phyloP scores from a whole-genome alignment of 2,797 vertebrate species.

The Acipenser ruthenus region DNA sequence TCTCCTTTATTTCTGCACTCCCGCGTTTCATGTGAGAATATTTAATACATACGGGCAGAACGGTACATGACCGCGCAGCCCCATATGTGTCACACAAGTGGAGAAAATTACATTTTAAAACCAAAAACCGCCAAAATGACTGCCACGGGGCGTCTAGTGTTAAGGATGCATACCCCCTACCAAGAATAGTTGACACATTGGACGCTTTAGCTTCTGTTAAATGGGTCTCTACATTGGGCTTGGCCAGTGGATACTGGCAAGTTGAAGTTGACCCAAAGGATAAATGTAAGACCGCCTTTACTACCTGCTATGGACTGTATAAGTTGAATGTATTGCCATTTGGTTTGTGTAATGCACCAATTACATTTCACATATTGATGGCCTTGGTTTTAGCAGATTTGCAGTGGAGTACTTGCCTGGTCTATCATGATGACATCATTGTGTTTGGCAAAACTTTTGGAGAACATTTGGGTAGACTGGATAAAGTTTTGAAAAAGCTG shows the following conservation, averaged over 20 bases:
- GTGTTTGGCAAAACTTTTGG: background rate
- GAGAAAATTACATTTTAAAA: too few relatives aligned
- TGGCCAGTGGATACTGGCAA: background rate
- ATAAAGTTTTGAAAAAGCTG: background rate
- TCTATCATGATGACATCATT: background rate
- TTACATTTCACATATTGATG: background rate
- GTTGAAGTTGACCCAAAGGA: background rate
- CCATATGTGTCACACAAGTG: too few relatives aligned
- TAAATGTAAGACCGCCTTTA: background rate
- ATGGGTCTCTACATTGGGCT: constrained; percentile 9
- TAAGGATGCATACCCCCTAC: constrained; percentile 7
- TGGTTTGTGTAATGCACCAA: constrained; percentile 1
- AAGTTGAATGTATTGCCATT: background rate
- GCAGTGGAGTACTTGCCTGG: background rate
- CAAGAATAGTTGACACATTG: constrained; percentile 9
- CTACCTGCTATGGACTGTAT: background rate
- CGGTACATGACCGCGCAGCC: too few relatives aligned
- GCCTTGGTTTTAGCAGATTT: background rate
- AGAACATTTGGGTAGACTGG: background rate
- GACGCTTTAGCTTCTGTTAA: background rate
- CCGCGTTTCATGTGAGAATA: too few relatives aligned
- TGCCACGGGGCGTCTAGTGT: background rate
- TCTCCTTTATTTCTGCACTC: too few relatives aligned
- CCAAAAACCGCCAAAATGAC: too few relatives aligned
- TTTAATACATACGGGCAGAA: too few relatives aligned